These are phyloP conservation scores for Zosterops hypoxanthus DNA, from an alignment of 2,113 vertebrate species.

Conservation along the genomic window DNA sequence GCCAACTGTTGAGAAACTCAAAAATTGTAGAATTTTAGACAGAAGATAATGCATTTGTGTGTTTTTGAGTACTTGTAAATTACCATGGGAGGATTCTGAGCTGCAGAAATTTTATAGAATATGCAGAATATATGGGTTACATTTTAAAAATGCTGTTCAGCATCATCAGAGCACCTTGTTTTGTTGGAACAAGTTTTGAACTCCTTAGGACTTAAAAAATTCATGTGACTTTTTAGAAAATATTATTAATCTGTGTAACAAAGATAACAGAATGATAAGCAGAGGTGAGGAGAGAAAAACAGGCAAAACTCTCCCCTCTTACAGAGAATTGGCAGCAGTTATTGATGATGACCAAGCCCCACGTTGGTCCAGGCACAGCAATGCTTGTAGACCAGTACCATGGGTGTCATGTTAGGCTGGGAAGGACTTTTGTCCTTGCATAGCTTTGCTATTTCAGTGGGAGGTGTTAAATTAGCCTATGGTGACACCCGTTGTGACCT, in stretches of 20 bases:
- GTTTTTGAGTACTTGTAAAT: not conserved
- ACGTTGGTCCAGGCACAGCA: not conserved
- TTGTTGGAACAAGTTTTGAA: not conserved
- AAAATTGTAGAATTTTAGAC: not conserved
- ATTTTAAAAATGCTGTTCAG: not conserved
- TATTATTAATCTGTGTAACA: not conserved
- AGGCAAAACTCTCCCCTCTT: not conserved
- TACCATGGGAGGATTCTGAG: not conserved
- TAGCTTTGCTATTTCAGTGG: not conserved
- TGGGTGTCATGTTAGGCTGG: not conserved
- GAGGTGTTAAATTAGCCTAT: not conserved
- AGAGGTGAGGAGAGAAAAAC: not conserved
- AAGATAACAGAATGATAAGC: not conserved
- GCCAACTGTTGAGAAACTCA: not conserved
- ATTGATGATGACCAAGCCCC: not conserved
- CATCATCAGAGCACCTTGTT: not conserved
- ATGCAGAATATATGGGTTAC: not conserved
- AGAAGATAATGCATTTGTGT: not conserved
- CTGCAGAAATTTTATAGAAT: not conserved
- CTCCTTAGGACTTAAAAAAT: not conserved
- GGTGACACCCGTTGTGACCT: slow-evolving; percentile 22
- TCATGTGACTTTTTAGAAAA: not conserved
- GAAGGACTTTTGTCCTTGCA: not conserved
- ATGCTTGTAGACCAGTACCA: not conserved
- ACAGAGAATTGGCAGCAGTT: not conserved